A percentile compares a stretch with the other conserved stretches of the same genome.
These are phyloP conservation scores for Cottus gobio DNA, from an alignment of 2,113 vertebrate species.

Conservation along the genomic window DNA sequence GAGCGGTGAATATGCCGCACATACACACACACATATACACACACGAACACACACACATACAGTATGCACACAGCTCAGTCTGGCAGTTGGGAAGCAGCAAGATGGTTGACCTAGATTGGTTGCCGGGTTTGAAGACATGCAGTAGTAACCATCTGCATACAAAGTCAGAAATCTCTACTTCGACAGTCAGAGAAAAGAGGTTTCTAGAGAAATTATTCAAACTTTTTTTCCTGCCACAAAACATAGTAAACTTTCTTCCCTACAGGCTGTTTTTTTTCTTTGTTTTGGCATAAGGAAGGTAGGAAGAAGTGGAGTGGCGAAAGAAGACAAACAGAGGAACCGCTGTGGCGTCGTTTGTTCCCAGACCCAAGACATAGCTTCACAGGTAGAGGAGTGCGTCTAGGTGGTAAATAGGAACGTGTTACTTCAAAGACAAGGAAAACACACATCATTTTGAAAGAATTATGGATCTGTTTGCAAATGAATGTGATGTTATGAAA, in stretches of 20 bases:
- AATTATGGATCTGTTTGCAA: background rate
- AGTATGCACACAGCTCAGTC: slow-evolving; percentile 53
- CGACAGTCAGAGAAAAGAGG: slow-evolving; percentile 41
- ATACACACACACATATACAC: slow-evolving; percentile 16
- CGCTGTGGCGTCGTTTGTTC: background rate
- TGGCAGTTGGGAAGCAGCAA: slow-evolving; percentile 61
- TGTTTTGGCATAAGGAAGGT: slow-evolving; percentile 10
- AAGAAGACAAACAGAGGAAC: background rate
- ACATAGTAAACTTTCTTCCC: slow-evolving; percentile 10
- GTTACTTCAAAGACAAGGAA: background rate
- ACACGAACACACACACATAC: slow-evolving; percentile 28
- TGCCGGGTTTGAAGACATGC: slow-evolving; percentile 68
- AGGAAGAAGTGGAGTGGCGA: background rate
- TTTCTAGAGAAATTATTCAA: slow-evolving; percentile 43
- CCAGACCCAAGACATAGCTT: background rate
- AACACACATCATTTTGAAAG: background rate
- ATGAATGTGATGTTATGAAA: background rate
- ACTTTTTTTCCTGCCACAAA: slow-evolving; percentile 40
- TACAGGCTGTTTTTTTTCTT: background rate
- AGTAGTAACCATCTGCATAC: slow-evolving; percentile 74
- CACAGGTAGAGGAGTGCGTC: background rate
- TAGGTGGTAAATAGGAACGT: background rate
- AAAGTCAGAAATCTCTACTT: slow-evolving; percentile 69
- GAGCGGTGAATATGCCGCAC: slow-evolving; percentile 18
- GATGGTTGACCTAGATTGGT: slow-evolving; percentile 80